A percentile compares a stretch with the other conserved stretches of the same genome.
These are phyloP conservation scores for Cerastoderma edule DNA, from an alignment of 2,888 invertebrate species.

Conservation along the genomic window DNA sequence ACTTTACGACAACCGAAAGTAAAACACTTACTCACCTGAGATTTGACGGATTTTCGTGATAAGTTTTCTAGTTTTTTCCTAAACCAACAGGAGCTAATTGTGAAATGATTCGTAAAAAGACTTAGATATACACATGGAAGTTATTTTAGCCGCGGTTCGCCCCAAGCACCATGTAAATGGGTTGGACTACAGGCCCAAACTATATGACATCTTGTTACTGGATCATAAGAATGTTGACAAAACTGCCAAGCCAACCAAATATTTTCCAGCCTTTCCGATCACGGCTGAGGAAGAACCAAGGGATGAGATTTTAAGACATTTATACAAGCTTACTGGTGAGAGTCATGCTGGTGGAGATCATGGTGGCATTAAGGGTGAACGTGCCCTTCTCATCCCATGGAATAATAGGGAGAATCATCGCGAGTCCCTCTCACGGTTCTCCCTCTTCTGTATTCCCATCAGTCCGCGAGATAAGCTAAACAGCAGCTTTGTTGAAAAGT, in stretches of 20 bases:
- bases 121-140: constrained; percentile 69
- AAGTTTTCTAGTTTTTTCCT: constrained; percentile 2
- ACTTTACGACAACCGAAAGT: constrained; percentile 31
- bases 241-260: constrained; percentile 68
- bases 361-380: constrained; percentile 79
- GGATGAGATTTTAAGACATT: constrained; percentile 73
- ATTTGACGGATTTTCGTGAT: not conserved
- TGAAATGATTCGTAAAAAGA: not conserved
- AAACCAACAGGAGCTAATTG: not conserved
- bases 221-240: constrained; percentile 71
- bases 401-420: constrained; percentile 58
- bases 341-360: constrained; percentile 73
- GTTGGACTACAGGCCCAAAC: constrained; percentile 72
- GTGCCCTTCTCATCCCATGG: constrained; percentile 73
- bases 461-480: constrained; percentile 75
- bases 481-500: constrained; percentile 72
- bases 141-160: constrained; percentile 75
- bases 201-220: constrained; percentile 78
- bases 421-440: constrained; percentile 73
- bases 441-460: constrained; percentile 78
- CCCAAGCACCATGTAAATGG: constrained; percentile 71
- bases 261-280: constrained; percentile 74
- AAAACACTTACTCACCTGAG: constrained; percentile 20
- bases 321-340: constrained; percentile 76
- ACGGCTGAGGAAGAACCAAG: constrained; percentile 75